These are phyloP conservation scores for Rousettus madagascariensis DNA, from an alignment of 2,797 vertebrate species.

Conservation along the genomic window DNA sequence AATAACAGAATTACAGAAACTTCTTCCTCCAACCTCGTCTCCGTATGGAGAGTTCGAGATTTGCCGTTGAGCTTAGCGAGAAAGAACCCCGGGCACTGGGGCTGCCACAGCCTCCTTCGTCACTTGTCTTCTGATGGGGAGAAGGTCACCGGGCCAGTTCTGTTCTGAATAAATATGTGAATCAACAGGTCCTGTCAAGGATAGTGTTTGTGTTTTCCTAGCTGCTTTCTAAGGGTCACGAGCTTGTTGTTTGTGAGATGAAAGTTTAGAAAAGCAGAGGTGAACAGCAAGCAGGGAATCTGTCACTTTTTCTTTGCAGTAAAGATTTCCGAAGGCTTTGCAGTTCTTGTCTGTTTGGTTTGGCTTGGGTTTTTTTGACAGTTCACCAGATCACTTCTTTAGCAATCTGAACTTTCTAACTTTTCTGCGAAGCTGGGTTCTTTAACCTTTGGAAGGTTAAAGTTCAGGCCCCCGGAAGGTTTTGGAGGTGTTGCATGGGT, in stretches of 20 bases:
- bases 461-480: neutral
- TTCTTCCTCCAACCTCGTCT: neutral
- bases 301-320: neutral
- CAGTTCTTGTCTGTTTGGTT: neutral
- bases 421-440: neutral
- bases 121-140: neutral
- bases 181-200: neutral
- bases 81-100: neutral
- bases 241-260: too few species aligned
- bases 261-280: neutral
- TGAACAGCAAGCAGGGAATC: neutral
- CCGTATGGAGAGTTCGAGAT: neutral
- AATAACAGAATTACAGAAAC: neutral
- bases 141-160: neutral
- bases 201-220: neutral
- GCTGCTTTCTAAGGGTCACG: neutral
- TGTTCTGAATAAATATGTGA: neutral
- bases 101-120: neutral
- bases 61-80: neutral
- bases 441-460: conserved; percentile 2
- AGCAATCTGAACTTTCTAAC: conserved; percentile 34
- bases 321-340: neutral
- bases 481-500: neutral
- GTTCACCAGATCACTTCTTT: neutral
- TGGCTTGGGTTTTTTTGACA: neutral